Base-by-base conservation (phyloP, 2,113 vertebrate species). In the Leptosomus discolor region DNA sequence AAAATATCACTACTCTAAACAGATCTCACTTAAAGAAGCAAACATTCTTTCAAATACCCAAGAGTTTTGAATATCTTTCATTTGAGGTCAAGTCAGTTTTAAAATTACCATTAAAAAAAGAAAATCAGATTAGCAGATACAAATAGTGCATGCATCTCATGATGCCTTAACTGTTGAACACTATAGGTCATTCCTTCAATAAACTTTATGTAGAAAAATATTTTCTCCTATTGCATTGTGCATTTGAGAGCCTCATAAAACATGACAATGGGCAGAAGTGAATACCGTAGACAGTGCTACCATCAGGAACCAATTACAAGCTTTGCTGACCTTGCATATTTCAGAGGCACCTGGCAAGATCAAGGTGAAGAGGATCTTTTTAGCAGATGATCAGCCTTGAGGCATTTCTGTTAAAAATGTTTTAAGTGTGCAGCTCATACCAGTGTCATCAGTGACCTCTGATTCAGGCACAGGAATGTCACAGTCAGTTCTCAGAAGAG, bases 211-310 rank as follows among this genome's bases (percentile, higher is more conserved):
- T 0, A 48, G 53, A 32, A 84, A 92, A 94, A 69, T 19, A 57
- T 26, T 56, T 87, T 11, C 26, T 85, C 18, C 30, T 41, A 51
- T 32, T 50, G 20, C 5, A 6, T 7, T 70, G 15, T 67, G 34
- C 71, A 34, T 57, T 87, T 70, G 26, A 75, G 50, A 87, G 63
- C 29, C 65, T 75, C 54, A 14, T 34, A 46, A 68, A 54, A 54
- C 1, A 2, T 15, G 41, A 18, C 23, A 70, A 15, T 0, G 12
- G 7, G 11, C 12, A 57, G 39, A 73, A 69, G 9, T 4, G 18
- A 80, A 32, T 5, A 4, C 12, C 71, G 34, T 11, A 60, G 32
- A 19, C 41, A n/a, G 24, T 54, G 12, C 29, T 70, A 8, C 14
- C n/a, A 12, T 34, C 7, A 48, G 9, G 6, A 95, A 30, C 6